Evolutionary conservation across 1,140 invertebrate species (phyloP).

Genomic region (Philopotamus ludificatus): DNA sequence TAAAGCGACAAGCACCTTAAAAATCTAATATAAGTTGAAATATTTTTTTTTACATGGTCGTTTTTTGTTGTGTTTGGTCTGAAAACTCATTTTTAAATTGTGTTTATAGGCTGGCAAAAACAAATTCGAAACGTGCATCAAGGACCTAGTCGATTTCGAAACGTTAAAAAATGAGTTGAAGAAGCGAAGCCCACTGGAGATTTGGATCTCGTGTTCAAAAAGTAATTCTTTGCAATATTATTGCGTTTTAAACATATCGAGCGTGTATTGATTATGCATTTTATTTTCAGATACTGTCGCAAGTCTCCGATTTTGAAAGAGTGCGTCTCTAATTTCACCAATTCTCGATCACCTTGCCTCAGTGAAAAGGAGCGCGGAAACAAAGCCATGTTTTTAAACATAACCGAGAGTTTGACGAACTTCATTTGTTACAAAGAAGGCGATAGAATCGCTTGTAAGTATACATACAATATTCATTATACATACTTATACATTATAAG

Average conservation of each 20-base stretch:
- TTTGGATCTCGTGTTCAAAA: slow-evolving; percentile 55
- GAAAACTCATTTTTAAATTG: slow-evolving; percentile 7
- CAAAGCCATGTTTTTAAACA: slow-evolving; percentile 60
- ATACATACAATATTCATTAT: too few species aligned
- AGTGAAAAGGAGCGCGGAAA: slow-evolving; percentile 59
- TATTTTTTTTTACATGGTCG: neutral
- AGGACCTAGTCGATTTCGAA: slow-evolving; percentile 49
- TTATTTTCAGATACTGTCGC: slow-evolving; percentile 63
- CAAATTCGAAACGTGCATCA: slow-evolving; percentile 47
- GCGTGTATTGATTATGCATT: neutral
- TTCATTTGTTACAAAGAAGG: slow-evolving; percentile 78
- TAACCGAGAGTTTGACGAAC: slow-evolving; percentile 64
- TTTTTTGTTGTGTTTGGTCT: neutral
- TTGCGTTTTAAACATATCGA: neutral
- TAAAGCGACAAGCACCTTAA: too few species aligned
- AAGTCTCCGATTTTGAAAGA: slow-evolving; percentile 59
- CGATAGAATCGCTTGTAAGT: slow-evolving; percentile 61
- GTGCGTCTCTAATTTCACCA: slow-evolving; percentile 64
- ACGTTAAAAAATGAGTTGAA: slow-evolving; percentile 55
- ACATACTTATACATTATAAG: too few species aligned
- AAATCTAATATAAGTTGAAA: too few species aligned
- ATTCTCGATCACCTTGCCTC: slow-evolving; percentile 63
- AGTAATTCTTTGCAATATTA: slow-evolving; percentile 45
- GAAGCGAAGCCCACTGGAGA: slow-evolving; percentile 55
- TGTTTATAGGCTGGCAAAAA: slow-evolving; percentile 47